Evolutionary conservation across 2,888 invertebrate species (phyloP).

Genomic region (Chesias legatella): DNA sequence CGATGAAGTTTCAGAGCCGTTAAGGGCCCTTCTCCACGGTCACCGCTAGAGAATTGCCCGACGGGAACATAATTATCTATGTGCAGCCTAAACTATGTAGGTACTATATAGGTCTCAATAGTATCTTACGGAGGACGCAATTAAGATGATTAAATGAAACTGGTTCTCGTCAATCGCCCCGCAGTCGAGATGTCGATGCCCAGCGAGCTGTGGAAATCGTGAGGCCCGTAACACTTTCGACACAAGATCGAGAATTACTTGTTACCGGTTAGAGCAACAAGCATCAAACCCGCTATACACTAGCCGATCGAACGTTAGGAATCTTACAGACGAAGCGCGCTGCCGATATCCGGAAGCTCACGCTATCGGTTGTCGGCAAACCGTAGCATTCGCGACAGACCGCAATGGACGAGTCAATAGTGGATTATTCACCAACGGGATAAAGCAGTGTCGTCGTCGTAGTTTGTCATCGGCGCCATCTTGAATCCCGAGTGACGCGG

Average conservation of each 20-base stretch:
- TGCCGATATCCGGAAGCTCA: no score
- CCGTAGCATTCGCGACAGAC: no score
- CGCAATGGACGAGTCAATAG: no score
- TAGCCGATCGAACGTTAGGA: not conserved
- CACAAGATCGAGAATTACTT: slow-evolving; percentile 29
- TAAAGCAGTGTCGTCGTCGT: no score
- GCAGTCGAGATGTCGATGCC: slow-evolving; percentile 54
- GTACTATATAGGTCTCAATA: slow-evolving; percentile 24
- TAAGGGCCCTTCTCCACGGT: not conserved
- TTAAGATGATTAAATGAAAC: slow-evolving; percentile 78
- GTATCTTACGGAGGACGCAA: slow-evolving; percentile 74
- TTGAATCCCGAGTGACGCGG: no score
- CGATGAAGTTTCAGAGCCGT: no score
- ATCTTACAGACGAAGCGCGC: no score
- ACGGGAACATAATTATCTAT: no score
- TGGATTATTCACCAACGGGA: no score
- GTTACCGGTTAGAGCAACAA: slow-evolving; percentile 18
- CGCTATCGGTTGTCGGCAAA: no score
- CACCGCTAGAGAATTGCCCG: not conserved
- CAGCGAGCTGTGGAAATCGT: slow-evolving; percentile 12
- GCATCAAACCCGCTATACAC: slow-evolving; percentile 6
- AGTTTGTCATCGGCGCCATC: no score
- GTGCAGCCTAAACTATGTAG: no score
- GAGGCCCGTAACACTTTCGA: slow-evolving; percentile 25
- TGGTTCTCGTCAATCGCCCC: slow-evolving; percentile 61